Percentiles rank a stretch among this genome's conserved stretches.
These are phyloP conservation scores for Rhyacophila evoluta DNA, from an alignment of 2,888 invertebrate species.

Conservation along the genomic window DNA sequence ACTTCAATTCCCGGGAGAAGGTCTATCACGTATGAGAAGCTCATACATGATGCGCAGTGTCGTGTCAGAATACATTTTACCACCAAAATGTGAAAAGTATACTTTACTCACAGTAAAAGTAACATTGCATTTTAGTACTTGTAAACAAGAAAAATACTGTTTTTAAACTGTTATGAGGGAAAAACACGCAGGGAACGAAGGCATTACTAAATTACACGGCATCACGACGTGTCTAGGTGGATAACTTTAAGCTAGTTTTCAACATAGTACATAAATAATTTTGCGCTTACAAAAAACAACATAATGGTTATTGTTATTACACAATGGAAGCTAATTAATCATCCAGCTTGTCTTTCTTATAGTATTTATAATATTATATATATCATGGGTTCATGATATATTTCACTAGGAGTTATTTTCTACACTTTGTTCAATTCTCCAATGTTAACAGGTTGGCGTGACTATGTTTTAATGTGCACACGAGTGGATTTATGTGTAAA, in stretches of 20 bases:
- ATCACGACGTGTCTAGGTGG: not conserved
- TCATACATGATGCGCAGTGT: not conserved
- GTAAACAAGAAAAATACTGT: slow-evolving; percentile 13
- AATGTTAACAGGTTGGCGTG: no score
- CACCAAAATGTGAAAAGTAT: not conserved
- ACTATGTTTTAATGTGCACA: no score
- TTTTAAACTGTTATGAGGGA: slow-evolving; percentile 3
- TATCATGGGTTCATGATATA: no score
- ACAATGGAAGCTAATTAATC: no score
- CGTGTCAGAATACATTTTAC: not conserved
- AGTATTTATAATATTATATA: no score
- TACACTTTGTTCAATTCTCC: no score
- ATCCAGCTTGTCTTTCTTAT: no score
- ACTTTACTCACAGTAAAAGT: not conserved
- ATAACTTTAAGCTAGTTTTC: not conserved
- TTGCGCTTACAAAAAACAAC: not conserved
- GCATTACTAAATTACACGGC: not conserved
- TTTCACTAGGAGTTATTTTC: no score
- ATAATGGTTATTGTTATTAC: no score
- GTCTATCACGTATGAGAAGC: not conserved
- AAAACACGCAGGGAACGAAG: not conserved
- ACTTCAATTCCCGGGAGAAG: no score
- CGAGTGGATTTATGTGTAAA: no score
- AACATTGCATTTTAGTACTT: not conserved
- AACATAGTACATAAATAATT: not conserved